Evolutionary conservation across 2,113 vertebrate genomes (phyloP), one percentile per base, ranked within the genome.

Genomic region (Orthonyx spaldingii): DNA sequence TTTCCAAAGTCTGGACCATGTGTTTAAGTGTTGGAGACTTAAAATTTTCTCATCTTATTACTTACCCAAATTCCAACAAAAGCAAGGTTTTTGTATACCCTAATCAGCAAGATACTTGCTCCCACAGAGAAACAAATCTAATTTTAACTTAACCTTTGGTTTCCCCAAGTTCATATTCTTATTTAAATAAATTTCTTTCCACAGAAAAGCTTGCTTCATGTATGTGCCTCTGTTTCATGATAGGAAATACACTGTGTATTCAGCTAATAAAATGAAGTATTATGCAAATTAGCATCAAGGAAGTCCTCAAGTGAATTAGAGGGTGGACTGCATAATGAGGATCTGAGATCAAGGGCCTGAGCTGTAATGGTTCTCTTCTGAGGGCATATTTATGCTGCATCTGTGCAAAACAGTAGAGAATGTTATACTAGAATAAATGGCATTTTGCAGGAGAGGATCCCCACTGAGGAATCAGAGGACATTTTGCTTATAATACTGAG

Each of bases 271-370:
- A 95, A 97, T 91, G 68, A 95, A 97, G 90, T 97, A 97, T 96
- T 97, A 90, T 93, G 86, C 75, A 96, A 93, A 97, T 97, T 97
- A 96, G 61, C 74, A 91, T 91, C 87, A 97, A 96, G 89, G 56
- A 97, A 96, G 93, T 93, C 72, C 96, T 97, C 96, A 86, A 96
- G 91, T 90, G 91, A 91, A 84, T 94, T 93, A 91, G 96, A 96
- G 95, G 93, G 96, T 95, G 82, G 97, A 87, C 60, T 89, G 72
- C 72, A 94, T 97, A 98, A 98, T 98, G 84, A 97, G 86, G 96
- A 86, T 66, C 83, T 95, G 87, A 97, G 97, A 97, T 97, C 91
- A 97, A 97, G 95, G 72, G 94, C 83, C 64, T 86, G 68, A 93
- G 78, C 52, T 92, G 41, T 83, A 90, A 85, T 68, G 37, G 86